A percentile compares a stretch with the other conserved stretches of the same genome.
Conservation (phyloP, 2,888 invertebrate genomes). For the Baronia brevicornis region DNA sequence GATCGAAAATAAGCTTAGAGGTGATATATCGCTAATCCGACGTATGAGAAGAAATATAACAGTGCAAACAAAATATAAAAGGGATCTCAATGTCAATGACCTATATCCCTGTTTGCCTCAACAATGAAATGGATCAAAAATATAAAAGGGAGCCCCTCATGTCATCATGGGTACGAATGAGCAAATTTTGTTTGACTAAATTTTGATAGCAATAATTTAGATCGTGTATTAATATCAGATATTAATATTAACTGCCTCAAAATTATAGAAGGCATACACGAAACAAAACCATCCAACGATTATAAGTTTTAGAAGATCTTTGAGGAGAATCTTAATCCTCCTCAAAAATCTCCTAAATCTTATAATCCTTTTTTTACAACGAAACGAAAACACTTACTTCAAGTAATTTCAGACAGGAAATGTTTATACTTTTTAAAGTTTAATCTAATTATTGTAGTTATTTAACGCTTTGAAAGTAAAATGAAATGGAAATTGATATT, state of each 20-base stretch:
- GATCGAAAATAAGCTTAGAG: constrained; percentile 36
- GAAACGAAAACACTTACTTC: too few species aligned
- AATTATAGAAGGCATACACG: too few species aligned
- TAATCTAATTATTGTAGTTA: too few species aligned
- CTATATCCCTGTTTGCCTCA: constrained; percentile 54
- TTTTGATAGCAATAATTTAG: constrained; percentile 21
- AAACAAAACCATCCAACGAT: too few species aligned
- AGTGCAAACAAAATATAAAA: constrained; percentile 55
- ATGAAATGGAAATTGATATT: too few species aligned
- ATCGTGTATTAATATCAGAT: constrained; percentile 1
- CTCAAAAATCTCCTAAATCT: too few species aligned
- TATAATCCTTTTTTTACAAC: too few species aligned
- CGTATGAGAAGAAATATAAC: constrained; percentile 55
- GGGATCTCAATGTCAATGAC: constrained; percentile 71
- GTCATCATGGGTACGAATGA: constrained; percentile 61
- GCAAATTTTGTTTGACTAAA: constrained; percentile 54
- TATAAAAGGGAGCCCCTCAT: constrained; percentile 61
- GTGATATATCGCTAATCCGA: constrained; percentile 61
- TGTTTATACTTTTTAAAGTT: too few species aligned
- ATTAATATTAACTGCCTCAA: background rate
- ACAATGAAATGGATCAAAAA: constrained; percentile 54
- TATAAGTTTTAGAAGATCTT: too few species aligned
- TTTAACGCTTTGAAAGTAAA: too few species aligned
- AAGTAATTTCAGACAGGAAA: too few species aligned
- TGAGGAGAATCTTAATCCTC: too few species aligned